These are phyloP conservation scores for Phengaris alcon DNA, from an alignment of 2,888 invertebrate genomes.

Conservation along the genomic window DNA sequence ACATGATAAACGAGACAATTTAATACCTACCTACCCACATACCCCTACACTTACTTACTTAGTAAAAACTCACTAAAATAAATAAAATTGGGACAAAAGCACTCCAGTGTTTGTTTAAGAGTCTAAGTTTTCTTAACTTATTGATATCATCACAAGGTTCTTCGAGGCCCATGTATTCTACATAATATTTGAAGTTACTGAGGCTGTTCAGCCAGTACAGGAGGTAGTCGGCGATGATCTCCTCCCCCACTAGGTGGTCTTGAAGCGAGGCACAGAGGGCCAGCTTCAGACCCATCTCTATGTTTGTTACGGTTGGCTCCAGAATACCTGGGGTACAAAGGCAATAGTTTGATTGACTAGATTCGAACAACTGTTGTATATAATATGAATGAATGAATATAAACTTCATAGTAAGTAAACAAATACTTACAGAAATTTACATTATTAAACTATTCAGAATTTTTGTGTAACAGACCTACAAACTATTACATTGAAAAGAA, in stretches of 20 bases:
- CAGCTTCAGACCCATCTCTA: slow-evolving; percentile 90
- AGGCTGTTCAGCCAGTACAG: slow-evolving; percentile 92
- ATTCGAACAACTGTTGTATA: no score
- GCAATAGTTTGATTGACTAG: background rate
- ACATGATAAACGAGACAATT: no score
- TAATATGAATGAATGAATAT: no score
- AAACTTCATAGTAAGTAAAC: no score
- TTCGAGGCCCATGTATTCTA: slow-evolving; percentile 82
- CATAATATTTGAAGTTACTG: slow-evolving; percentile 78
- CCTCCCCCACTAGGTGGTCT: slow-evolving; percentile 92
- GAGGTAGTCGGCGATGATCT: slow-evolving; percentile 92
- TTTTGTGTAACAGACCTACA: no score
- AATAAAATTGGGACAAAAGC: background rate
- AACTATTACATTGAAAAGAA: no score
- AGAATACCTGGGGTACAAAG: slow-evolving; percentile 84
- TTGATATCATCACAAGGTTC: slow-evolving; percentile 87
- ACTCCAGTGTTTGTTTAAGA: background rate
- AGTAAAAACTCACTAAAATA: no score
- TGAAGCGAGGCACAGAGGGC: slow-evolving; percentile 91
- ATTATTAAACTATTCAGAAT: no score
- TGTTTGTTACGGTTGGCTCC: slow-evolving; percentile 85
- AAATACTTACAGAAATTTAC: no score
- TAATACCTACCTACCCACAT: no score
- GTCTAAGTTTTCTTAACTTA: slow-evolving; percentile 71
- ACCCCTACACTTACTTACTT: no score